These are phyloP conservation scores for Acleris literana DNA, from an alignment of 2,888 invertebrate species.

Conservation along the genomic window DNA sequence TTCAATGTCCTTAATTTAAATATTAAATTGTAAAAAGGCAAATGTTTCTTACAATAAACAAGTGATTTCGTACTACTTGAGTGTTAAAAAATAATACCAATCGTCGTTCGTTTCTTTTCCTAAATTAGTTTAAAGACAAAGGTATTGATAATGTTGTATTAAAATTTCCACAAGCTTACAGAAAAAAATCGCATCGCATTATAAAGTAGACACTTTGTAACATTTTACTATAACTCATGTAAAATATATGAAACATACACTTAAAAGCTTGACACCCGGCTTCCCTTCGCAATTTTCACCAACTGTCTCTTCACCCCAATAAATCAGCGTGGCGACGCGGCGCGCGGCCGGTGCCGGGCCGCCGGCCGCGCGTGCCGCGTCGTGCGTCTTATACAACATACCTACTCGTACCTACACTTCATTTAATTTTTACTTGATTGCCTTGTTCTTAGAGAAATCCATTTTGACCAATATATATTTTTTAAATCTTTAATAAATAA, in stretches of 20 bases:
- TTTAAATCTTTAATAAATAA: no score
- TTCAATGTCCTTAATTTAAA: slow-evolving; percentile 59
- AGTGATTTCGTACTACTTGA: slow-evolving; percentile 33
- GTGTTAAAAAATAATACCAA: slow-evolving; percentile 33
- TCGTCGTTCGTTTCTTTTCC: slow-evolving; percentile 30
- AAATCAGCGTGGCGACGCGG: slow-evolving; percentile 55
- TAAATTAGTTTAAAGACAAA: slow-evolving; percentile 31
- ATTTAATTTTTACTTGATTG: no score
- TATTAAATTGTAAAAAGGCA: slow-evolving; percentile 49
- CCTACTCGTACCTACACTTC: no score
- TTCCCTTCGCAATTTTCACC: slow-evolving; percentile 39
- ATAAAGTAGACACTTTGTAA: slow-evolving; percentile 63
- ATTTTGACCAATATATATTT: no score
- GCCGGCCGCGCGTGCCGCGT: no score
- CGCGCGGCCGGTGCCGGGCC: no score
- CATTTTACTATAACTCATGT: slow-evolving; percentile 64
- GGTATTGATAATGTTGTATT: slow-evolving; percentile 18
- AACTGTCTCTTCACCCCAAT: slow-evolving; percentile 54
- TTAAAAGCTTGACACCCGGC: slow-evolving; percentile 55
- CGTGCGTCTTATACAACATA: no score
- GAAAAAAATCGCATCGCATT: slow-evolving; percentile 39
- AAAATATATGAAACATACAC: slow-evolving; percentile 68
- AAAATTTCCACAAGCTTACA: slow-evolving; percentile 27
- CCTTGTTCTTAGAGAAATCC: no score
- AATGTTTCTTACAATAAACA: slow-evolving; percentile 33